Conservation (phyloP, 2,797 vertebrate genomes). For the Anomalospiza imberbis region DNA sequence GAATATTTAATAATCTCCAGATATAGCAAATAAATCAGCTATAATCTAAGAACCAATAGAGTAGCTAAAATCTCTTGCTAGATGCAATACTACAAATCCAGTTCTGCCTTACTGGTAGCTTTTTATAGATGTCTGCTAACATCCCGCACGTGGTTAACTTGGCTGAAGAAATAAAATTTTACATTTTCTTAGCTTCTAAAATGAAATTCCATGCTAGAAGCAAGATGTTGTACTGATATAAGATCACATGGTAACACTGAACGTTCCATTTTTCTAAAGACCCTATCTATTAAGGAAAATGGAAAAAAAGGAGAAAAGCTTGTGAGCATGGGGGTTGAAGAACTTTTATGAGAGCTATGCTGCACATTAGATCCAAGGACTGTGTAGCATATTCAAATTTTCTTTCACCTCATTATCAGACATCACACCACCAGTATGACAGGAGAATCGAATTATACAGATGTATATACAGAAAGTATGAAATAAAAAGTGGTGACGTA, state of each 20-base stretch:
- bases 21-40: not conserved
- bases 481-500: not conserved
- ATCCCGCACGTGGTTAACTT: not conserved
- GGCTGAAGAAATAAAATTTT: not conserved
- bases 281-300: not conserved
- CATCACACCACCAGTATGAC: not conserved
- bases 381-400: not conserved
- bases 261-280: not conserved
- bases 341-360: not conserved
- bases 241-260: not conserved
- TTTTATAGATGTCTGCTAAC: not conserved
- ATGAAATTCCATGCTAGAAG: not conserved
- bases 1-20: not conserved
- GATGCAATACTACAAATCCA: not conserved
- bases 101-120: not conserved
- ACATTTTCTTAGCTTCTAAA: conserved; percentile 9
- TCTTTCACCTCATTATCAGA: not conserved
- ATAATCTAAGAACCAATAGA: not conserved
- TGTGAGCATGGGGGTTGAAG: not conserved
- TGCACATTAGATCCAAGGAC: not conserved
- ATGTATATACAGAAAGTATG: not conserved
- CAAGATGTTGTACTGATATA: not conserved
- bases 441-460: not conserved
- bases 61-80: not conserved
- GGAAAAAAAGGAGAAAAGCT: not conserved